Evolutionary conservation across 2,888 invertebrate species (phyloP).

Genomic region (Pseudanteris insignis): DNA sequence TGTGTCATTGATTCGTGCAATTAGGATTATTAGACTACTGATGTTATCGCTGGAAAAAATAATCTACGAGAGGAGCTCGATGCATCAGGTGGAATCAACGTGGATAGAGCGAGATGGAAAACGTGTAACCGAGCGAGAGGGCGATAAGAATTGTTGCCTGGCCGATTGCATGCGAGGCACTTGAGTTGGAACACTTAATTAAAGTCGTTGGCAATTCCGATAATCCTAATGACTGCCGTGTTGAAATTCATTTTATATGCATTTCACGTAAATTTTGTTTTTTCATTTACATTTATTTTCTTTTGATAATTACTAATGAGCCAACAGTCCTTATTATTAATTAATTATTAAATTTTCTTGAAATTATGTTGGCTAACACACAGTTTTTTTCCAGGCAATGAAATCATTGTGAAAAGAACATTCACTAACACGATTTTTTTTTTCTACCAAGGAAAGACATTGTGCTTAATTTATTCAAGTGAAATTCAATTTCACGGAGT

Average conservation of each 20-base stretch:
- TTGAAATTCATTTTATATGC: slow-evolving; percentile 33
- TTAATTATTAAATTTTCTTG: no score
- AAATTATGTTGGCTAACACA: no score
- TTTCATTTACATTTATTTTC: neutral
- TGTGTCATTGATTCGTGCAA: no score
- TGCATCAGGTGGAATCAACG: slow-evolving; percentile 39
- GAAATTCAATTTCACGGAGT: no score
- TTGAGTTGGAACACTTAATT: slow-evolving; percentile 50
- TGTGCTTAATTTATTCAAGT: no score
- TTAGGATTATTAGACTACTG: neutral
- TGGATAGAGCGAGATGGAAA: slow-evolving; percentile 16
- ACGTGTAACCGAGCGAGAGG: slow-evolving; percentile 4
- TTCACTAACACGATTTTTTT: no score
- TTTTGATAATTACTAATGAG: no score
- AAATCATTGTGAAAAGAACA: no score
- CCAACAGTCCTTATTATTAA: no score
- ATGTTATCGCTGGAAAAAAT: slow-evolving; percentile 10
- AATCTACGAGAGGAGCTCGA: slow-evolving; percentile 21
- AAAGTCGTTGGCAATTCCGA: slow-evolving; percentile 48
- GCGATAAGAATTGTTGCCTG: slow-evolving; percentile 37
- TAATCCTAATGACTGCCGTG: slow-evolving; percentile 20
- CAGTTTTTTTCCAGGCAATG: no score
- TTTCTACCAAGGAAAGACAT: no score
- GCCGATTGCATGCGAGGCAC: slow-evolving; percentile 37
- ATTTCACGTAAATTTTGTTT: slow-evolving; percentile 2